phyloP scores from a whole-genome alignment of 2,113 vertebrate genomes.

The Entosphenus tridentatus region DNA sequence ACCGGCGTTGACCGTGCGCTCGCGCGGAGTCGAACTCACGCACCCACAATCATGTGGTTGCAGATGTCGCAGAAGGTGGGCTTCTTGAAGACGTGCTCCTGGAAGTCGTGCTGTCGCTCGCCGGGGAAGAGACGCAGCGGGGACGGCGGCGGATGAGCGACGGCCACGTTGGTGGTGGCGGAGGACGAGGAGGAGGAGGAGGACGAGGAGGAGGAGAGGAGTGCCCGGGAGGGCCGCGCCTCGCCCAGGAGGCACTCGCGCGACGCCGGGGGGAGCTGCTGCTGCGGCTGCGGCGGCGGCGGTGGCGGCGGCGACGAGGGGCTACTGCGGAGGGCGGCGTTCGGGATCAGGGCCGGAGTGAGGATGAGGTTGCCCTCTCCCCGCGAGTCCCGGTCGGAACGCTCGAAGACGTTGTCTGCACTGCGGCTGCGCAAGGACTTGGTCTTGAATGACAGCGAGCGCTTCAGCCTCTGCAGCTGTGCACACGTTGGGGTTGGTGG shows the following conservation, averaged over 20 bases:
- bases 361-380: constrained; percentile 33
- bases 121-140: constrained; percentile 19
- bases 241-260: constrained; percentile 19
- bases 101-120: constrained; percentile 45
- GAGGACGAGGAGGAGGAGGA: constrained; percentile 22
- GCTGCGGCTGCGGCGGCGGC: constrained; percentile 23
- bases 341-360: constrained; percentile 38
- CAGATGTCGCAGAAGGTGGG: constrained; percentile 58
- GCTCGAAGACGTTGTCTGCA: constrained; percentile 61
- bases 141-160: constrained; percentile 23
- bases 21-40: constrained; percentile 13
- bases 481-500: neutral
- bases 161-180: constrained; percentile 20
- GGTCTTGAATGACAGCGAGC: constrained; percentile 56
- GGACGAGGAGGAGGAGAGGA: constrained; percentile 33
- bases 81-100: constrained; percentile 57
- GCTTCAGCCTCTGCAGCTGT: constrained; percentile 52
- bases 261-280: constrained; percentile 20
- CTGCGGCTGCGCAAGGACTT: constrained; percentile 57
- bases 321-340: constrained; percentile 28
- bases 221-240: constrained; percentile 36
- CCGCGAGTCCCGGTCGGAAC: constrained; percentile 26
- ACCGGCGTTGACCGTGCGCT: no score
- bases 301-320: constrained; percentile 19
- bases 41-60: constrained; percentile 63